Conservation (phyloP, 2,113 vertebrate genomes). For the Cyprinodon tularosa region DNA sequence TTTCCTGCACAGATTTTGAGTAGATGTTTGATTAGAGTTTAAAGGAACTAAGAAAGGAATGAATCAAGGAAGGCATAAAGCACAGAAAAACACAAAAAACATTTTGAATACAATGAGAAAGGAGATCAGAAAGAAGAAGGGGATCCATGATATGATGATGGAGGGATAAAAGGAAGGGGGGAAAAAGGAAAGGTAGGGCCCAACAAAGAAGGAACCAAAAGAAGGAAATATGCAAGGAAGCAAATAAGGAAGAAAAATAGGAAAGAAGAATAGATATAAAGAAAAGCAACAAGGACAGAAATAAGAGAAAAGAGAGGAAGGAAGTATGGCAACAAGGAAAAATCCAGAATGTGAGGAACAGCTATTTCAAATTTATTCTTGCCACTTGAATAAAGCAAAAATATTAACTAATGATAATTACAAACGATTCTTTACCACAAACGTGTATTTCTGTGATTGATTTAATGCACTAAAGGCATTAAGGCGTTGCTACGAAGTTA, state of each 20-base stretch:
- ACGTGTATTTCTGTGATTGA: too few species aligned
- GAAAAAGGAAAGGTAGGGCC: too few species aligned
- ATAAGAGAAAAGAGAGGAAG: not conserved
- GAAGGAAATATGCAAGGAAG: not conserved
- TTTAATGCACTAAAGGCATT: too few species aligned
- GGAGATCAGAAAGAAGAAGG: not conserved
- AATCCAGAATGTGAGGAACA: too few species aligned
- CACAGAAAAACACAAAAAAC: too few species aligned
- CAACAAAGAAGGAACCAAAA: not conserved
- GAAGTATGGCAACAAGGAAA: too few species aligned
- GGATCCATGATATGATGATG: not conserved
- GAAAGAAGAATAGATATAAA: not conserved
- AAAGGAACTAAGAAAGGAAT: not conserved
- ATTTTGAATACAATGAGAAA: not conserved
- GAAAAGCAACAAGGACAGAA: not conserved
- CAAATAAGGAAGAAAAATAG: not conserved
- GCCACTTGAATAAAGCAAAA: too few species aligned
- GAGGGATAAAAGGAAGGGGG: not conserved
- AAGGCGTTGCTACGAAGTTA: too few species aligned
- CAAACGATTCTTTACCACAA: too few species aligned
- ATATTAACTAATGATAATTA: too few species aligned
- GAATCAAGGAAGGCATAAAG: not conserved
- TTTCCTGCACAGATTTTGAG: not conserved
- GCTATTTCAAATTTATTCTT: too few species aligned
- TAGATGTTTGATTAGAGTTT: not conserved